Evolutionary conservation across 2,797 vertebrate species (phyloP).

Genomic region (Chiloscyllium punctatum): DNA sequence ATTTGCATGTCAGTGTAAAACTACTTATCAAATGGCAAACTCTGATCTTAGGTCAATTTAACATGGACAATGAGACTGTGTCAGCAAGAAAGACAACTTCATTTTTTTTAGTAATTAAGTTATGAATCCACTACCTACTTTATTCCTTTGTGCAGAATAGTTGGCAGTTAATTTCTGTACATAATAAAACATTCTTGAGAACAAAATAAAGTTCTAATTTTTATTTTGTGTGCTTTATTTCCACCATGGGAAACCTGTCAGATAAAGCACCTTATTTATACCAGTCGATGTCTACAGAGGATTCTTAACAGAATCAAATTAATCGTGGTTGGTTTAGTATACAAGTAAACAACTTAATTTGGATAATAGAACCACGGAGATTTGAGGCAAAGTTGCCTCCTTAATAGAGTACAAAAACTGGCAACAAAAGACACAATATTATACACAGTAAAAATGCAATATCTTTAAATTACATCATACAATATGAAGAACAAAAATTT

Average conservation of each 20-base stretch:
- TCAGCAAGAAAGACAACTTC: background rate
- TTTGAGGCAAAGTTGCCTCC: conserved; percentile 78
- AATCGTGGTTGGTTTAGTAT: conserved; percentile 93
- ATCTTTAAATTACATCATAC: conserved; percentile 93
- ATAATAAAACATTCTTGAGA: conserved; percentile 44
- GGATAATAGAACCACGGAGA: conserved; percentile 92
- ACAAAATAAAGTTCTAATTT: conserved; percentile 97
- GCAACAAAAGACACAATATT: conserved; percentile 91
- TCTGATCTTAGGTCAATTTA: background rate
- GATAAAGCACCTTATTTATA: conserved; percentile 99
- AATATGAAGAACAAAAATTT: conserved; percentile 61
- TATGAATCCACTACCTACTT: background rate
- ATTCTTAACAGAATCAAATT: conserved; percentile 99
- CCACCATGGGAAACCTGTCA: conserved; percentile 89
- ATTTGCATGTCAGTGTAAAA: background rate
- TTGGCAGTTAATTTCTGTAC: background rate
- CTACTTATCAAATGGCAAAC: background rate
- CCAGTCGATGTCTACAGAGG: conserved; percentile 95
- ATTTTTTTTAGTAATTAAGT: background rate
- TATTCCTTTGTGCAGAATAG: background rate
- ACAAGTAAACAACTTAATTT: conserved; percentile 93
- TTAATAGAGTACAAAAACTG: conserved; percentile 95
- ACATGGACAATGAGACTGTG: background rate
- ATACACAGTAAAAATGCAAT: conserved; percentile 98
- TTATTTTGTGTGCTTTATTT: conserved; percentile 98